A percentile compares a stretch with the other conserved stretches of the same genome.
These are phyloP conservation scores for Invenusta paracnida DNA, from an alignment of 2,888 invertebrate species.

Conservation along the genomic window DNA sequence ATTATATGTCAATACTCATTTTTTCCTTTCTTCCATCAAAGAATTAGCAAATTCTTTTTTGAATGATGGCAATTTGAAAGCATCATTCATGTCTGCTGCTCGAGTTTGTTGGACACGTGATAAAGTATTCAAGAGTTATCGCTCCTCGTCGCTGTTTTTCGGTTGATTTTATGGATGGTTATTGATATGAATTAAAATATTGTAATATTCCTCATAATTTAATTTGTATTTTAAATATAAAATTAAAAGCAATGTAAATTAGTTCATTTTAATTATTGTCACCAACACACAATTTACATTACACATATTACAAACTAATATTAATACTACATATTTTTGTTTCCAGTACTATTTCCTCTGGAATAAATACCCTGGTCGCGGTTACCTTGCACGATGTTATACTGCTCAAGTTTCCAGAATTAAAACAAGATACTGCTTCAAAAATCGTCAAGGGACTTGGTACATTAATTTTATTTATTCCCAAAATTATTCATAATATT, in stretches of 20 bases:
- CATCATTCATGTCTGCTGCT: neutral
- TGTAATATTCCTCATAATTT: too few relatives aligned
- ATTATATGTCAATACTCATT: too few relatives aligned
- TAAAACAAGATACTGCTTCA: conserved; percentile 73
- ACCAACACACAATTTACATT: too few relatives aligned
- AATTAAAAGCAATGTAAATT: too few relatives aligned
- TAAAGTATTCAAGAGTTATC: neutral
- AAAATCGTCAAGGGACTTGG: conserved; percentile 63
- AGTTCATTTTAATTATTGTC: too few relatives aligned
- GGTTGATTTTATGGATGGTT: neutral
- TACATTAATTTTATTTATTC: neutral
- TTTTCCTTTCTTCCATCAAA: too few relatives aligned
- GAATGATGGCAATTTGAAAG: neutral
- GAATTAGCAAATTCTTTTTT: too few relatives aligned
- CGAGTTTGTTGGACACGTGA: neutral
- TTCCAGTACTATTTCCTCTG: conserved; percentile 84
- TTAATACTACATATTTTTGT: neutral
- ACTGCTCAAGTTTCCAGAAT: conserved; percentile 68
- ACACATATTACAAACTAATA: too few relatives aligned
- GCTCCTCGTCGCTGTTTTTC: neutral
- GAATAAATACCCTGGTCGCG: conserved; percentile 83
- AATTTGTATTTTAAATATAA: too few relatives aligned
- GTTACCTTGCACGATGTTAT: conserved; percentile 83
- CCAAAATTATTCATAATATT: too few relatives aligned
- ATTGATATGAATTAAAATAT: neutral